Evolutionary conservation across 2,888 invertebrate species (phyloP), one percentile per base, ranked within the genome.

Genomic region (Ceratothoa steindachneri): DNA sequence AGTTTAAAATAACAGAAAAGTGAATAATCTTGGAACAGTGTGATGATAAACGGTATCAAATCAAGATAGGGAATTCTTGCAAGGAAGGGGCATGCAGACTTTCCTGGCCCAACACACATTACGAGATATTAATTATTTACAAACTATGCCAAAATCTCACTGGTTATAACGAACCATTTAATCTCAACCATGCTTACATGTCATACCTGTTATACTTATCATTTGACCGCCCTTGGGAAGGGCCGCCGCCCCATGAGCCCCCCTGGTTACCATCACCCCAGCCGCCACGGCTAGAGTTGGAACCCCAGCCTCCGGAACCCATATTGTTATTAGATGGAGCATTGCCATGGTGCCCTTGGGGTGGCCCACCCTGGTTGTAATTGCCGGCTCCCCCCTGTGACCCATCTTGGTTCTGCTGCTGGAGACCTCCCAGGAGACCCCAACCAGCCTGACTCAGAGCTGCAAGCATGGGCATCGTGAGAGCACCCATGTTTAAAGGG

Each of bases 401-500:
- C 7, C 41, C 41, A 41, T 41, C 41, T 41, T 41, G 41, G 41
- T 41, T 41, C 15, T 15, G 9, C 15, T 15, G 9, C 28, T 81
- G 90, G 64, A 91, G 87, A 78, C 91, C 91, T 72, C 90, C 89
- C 82, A 91, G 89, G 68, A 92, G 88, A 69, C 91, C 90, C 88
- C 90, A 90, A 55, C 89, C 89, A 12, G 81, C 81, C 72, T 92
- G 92, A 84, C 92, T 93, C 55, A 94, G 87, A 15, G 93, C 93
- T 69, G 94, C 94, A 69, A 93, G 93, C 77, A 93, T 91, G 82
- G 94, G 89, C 52, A 93, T 93, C 80, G 92, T 89, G 73, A 91
- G 72, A 30, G 91, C 91, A 74, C 92, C 91, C 84, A 95, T 86
- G 84, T 90, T 91, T 72, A 91, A 82, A 12, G 55, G 29, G 30